Evolutionary conservation across 2,888 invertebrate species (phyloP).

Genomic region (Chaetoderma sp.): DNA sequence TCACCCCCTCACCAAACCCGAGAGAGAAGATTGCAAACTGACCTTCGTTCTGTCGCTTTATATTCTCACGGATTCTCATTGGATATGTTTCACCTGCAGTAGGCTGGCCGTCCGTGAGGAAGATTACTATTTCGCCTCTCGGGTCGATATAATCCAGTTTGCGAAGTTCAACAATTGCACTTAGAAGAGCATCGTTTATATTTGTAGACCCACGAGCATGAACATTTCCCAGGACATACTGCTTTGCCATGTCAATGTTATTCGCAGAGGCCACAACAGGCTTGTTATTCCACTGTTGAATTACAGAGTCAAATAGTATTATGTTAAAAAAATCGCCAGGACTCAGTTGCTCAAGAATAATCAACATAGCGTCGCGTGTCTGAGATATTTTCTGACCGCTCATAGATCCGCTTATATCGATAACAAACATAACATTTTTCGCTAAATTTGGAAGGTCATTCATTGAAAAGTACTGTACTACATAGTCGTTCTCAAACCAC

Average conservation of each 20-base stretch:
- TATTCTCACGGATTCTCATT: conserved; percentile 50
- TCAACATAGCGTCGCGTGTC: conserved; percentile 77
- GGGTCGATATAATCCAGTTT: conserved; percentile 51
- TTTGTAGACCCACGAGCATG: conserved; percentile 73
- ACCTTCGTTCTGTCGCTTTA: conserved; percentile 36
- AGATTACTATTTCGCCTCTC: conserved; percentile 59
- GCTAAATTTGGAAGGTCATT: conserved; percentile 25
- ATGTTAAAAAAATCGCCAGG: conserved; percentile 78
- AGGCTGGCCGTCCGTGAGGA: conserved; percentile 70
- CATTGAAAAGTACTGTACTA: conserved; percentile 52
- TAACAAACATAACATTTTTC: conserved; percentile 80
- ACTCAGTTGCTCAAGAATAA: conserved; percentile 77
- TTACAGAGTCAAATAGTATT: conserved; percentile 73
- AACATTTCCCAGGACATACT: conserved; percentile 23
- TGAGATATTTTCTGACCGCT: conserved; percentile 77
- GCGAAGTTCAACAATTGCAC: conserved; percentile 70
- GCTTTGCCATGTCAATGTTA: conserved; percentile 33
- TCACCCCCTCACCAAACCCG: conserved; percentile 80
- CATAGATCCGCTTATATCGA: conserved; percentile 84
- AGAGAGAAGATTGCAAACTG: conserved; percentile 75
- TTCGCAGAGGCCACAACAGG: conserved; percentile 29
- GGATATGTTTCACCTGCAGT: conserved; percentile 62
- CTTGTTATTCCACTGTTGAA: conserved; percentile 24
- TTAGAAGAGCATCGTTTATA: conserved; percentile 76
- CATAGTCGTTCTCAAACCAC: conserved; percentile 52